phyloP scores from a whole-genome alignment of 1,140 invertebrate genomes.

The Muscidifurax raptorellus region DNA sequence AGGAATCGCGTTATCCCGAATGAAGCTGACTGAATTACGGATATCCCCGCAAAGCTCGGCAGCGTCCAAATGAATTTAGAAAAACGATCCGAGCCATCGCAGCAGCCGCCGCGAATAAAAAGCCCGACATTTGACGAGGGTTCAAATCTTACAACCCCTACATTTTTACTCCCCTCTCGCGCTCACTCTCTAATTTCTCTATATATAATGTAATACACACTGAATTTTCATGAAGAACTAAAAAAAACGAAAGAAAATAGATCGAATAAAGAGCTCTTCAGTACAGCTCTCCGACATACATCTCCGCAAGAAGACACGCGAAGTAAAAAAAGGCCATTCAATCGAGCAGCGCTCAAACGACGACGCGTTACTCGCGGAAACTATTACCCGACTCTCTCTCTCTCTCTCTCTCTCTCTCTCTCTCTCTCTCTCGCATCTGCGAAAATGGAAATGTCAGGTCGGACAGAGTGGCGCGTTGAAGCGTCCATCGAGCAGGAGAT shows the following conservation, averaged over 20 bases:
- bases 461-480: neutral
- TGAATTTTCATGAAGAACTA: constrained; percentile 1
- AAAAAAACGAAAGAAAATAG: neutral
- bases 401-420: neutral
- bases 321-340: neutral
- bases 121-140: constrained; percentile 37
- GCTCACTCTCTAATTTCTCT: neutral
- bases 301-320: neutral
- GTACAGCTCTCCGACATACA: too few species aligned
- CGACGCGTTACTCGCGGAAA: neutral
- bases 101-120: constrained; percentile 19
- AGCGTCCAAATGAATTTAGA: constrained; percentile 13
- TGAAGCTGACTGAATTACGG: neutral
- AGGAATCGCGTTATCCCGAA: neutral
- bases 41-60: neutral
- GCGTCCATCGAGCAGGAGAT: constrained; percentile 32
- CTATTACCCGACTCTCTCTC: constrained; percentile 8
- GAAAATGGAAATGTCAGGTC: constrained; percentile 45
- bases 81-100: neutral
- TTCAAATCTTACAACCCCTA: neutral
- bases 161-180: neutral
- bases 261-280: neutral
- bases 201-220: neutral
- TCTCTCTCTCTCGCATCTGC: neutral
- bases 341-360: neutral